Base-by-base conservation (phyloP, 2,797 vertebrate species). In the Galagoides demidoff region DNA sequence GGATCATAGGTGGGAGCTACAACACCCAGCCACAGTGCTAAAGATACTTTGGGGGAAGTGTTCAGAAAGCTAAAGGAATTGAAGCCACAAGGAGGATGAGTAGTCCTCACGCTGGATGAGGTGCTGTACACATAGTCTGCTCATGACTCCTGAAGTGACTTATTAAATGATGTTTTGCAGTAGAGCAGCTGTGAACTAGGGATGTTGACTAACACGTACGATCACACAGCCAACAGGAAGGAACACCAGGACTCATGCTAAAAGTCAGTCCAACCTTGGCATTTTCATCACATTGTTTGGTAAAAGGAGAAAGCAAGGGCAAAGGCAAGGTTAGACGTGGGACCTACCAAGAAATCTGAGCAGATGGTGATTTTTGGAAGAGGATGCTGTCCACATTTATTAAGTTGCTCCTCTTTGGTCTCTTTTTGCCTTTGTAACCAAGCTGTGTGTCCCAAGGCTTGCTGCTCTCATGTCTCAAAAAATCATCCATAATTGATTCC, bases 141-240 rank as follows among this genome's bases (percentile, higher is more conserved):
- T 92, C 23, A 39, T n/a, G 94, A 37, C 31, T 93, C 71, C 52
- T 39, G 77, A 92, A 85, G 31, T 76, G 82, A 78, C 34, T 77
- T 73, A 85, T 68, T 68, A 94, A 63, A 22, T n/a, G 39, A 9
- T 85, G 39, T 43, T 96, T 92, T 73, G 16, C 12, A 37, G 34
- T 59, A 85, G 17, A 88, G 34, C 11, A 82, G 89, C 25, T 31
- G 7, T 34, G 22, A n/a, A 9, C 61, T 52, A 71, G 43, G 10
- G 66, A 57, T 12, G 9, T 12, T 70, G 43, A 43, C 83, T 59
- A 52, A 83, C 16, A 16, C 29, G 29, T 25, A n/a, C 31, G 25
- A 70, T 82, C 82, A 63, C 76, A 88, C 81, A 91, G 64, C 73
- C 37, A 39, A 16, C 14, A 77, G 61, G 34, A 82, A 59, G 10